Evolutionary conservation across 2,888 invertebrate genomes (phyloP), one percentile per base, ranked within the genome.

Genomic region (Macrosoma leucophasiata): DNA sequence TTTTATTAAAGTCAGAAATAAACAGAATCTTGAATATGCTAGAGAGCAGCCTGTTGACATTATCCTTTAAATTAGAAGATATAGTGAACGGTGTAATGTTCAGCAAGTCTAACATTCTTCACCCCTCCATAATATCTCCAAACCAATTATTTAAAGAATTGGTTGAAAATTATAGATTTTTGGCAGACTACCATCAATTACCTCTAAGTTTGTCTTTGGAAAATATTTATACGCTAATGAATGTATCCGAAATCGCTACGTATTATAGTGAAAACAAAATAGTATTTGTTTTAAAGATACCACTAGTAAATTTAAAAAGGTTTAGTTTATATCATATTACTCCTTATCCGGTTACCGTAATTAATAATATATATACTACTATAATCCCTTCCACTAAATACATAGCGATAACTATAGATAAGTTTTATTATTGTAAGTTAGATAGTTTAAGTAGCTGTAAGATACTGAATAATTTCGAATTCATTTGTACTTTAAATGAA

Each of bases 111-210:
- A 46, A 50, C 22, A 39, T 34, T 4, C 20, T 54, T 3, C 46
- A 53, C 18, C 54, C 54, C 4, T 17, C 46, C 1, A 28, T 53
- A n/a, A 26, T 53, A 23, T 32, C 48, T 2, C 54, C 48, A 0
- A 29, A n/a, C 6, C 41, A 50, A 13, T 14, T 55, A 7, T 45
- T 37, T 9, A n/a, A 17, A 14, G 50, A 52, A 13, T 39, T 50
- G 20, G 35, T 35, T 11, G 36, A 48, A 32, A 46, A 41, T 25
- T 40, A 43, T 19, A 37, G 39, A 31, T 15, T 39, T 7, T 10
- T 48, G 25, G 32, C 47, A 4, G 21, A 13, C 7, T 9, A 30
- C 9, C 9, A 22, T 1, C 19, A 47, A 27, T 24, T 50, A 9
- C 37, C 48, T 15, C 18, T 46, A n/a, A n/a, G n/a, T n/a, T n/a